Evolutionary conservation across 2,888 invertebrate species (phyloP).

Genomic region (Ceramica pisi): DNA sequence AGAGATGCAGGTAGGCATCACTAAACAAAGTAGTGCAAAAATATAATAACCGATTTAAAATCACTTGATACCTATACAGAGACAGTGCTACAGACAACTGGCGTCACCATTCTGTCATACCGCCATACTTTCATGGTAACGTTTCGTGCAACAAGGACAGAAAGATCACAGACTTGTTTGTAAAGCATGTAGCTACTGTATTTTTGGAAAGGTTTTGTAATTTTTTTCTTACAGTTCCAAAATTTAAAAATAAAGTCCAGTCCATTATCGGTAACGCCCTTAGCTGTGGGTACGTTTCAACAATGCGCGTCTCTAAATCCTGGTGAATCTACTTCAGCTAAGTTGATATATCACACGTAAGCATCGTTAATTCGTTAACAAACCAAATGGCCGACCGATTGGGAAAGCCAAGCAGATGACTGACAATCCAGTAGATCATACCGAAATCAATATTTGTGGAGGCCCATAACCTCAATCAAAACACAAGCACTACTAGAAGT

Average conservation of each 20-base stretch:
- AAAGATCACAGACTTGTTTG: not conserved
- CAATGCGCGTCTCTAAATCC: not conserved
- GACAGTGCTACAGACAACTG: not conserved
- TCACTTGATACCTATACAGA: not conserved
- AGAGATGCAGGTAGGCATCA: too few relatives aligned
- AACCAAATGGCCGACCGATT: not conserved
- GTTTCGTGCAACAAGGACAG: not conserved
- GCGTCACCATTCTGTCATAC: not conserved
- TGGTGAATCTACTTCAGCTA: not conserved
- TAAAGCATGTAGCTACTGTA: not conserved
- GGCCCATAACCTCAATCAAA: not conserved
- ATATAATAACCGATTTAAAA: not conserved
- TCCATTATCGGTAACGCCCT: not conserved
- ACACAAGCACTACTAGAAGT: not conserved
- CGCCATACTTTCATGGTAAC: not conserved
- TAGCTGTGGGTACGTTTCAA: not conserved
- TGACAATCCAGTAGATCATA: not conserved
- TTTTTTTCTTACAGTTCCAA: not conserved
- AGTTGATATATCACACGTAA: conserved; percentile 2
- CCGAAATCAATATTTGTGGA: not conserved
- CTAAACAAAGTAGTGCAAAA: too few relatives aligned
- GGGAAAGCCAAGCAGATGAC: not conserved
- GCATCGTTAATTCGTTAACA: conserved; percentile 6
- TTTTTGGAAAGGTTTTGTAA: not conserved
- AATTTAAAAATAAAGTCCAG: too few relatives aligned